phyloP scores from a whole-genome alignment of 2,113 vertebrate species.

The Protobothrops flavoviridis region DNA sequence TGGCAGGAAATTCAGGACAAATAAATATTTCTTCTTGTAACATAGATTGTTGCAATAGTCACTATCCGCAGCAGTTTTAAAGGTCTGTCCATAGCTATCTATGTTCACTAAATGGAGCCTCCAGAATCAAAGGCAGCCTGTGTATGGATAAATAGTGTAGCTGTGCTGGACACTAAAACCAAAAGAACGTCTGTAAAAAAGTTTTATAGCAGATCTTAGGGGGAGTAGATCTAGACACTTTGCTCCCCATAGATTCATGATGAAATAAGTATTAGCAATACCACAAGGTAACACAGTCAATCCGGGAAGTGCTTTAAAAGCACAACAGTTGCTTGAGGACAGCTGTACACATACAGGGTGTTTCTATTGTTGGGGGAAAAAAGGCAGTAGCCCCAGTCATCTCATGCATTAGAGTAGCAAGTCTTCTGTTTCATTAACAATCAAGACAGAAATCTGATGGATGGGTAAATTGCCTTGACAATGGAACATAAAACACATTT shows the following conservation, averaged over 20 bases:
- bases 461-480: not conserved
- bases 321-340: not conserved
- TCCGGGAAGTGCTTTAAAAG: not conserved
- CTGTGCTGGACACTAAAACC: not conserved
- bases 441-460: not conserved
- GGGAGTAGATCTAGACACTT: not conserved
- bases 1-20: not conserved
- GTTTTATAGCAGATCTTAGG: not conserved
- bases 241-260: not conserved
- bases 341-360: not conserved
- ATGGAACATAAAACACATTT: not conserved
- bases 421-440: not conserved
- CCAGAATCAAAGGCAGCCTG: not conserved
- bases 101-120: not conserved
- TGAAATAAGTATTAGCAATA: not conserved
- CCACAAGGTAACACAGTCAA: not conserved
- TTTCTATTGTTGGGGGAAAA: not conserved
- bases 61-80: not conserved
- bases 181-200: not conserved
- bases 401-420: not conserved
- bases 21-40: not conserved
- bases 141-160: not conserved
- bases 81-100: not conserved
- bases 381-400: not conserved
- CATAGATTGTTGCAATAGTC: not conserved